Percentiles rank a stretch among this genome's conserved stretches.
These are phyloP conservation scores for Ooceraea biroi DNA, from an alignment of 1,140 invertebrate genomes.

Conservation along the genomic window DNA sequence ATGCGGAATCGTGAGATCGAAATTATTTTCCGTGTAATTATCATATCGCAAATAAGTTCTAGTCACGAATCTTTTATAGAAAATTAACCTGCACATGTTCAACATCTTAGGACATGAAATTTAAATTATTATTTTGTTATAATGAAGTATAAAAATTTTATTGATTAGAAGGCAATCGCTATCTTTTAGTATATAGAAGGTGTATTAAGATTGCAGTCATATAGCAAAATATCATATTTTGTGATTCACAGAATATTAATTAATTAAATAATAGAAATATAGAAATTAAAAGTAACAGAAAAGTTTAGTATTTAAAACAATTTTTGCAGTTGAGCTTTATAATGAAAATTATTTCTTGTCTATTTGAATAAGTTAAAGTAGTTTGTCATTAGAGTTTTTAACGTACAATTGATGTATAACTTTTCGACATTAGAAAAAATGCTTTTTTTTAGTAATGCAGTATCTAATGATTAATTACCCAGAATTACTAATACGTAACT, in stretches of 20 bases:
- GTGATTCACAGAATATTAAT: too few relatives aligned
- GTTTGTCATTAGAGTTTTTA: neutral
- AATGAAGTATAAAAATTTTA: conserved; percentile 1
- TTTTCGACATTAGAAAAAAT: neutral
- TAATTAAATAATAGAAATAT: too few relatives aligned
- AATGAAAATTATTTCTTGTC: too few relatives aligned
- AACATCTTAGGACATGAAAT: neutral
- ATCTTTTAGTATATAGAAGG: neutral
- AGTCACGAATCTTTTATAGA: neutral
- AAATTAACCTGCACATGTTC: neutral
- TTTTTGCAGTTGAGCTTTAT: too few relatives aligned
- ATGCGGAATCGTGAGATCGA: neutral
- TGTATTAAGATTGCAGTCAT: neutral
- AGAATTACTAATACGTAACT: neutral
- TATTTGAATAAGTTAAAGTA: too few relatives aligned
- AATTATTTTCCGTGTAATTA: neutral
- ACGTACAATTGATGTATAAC: neutral
- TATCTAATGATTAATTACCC: neutral
- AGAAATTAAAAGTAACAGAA: too few relatives aligned
- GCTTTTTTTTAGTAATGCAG: neutral
- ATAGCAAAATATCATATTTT: too few relatives aligned
- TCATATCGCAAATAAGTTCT: neutral
- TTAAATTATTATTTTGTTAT: neutral
- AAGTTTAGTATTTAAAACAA: too few relatives aligned
- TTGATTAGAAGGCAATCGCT: neutral